phyloP scores from a whole-genome alignment of 2,113 vertebrate species.

The Dolichallabes microphthalmus region DNA sequence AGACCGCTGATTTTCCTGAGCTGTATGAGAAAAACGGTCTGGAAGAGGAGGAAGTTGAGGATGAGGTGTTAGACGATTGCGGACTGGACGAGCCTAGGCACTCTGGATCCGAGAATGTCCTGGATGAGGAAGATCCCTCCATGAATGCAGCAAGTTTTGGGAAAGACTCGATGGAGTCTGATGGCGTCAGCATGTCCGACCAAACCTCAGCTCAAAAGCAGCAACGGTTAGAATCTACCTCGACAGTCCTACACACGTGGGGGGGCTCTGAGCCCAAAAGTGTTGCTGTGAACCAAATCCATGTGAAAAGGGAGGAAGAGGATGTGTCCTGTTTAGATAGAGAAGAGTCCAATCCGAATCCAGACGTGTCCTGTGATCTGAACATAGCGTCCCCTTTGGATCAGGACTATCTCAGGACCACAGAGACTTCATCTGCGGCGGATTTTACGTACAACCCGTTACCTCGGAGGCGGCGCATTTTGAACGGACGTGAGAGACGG shows the following conservation, averaged over 20 bases:
- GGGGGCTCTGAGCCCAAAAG: not conserved
- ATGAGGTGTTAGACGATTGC: not conserved
- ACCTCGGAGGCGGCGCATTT: not conserved
- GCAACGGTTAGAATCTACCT: conserved; percentile 21
- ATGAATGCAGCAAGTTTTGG: not conserved
- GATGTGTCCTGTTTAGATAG: not conserved
- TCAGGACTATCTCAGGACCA: not conserved
- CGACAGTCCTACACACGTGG: conserved; percentile 16
- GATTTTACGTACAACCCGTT: not conserved
- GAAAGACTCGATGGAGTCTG: conserved; percentile 2
- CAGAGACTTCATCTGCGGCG: not conserved
- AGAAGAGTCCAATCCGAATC: not conserved
- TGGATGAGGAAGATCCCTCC: conserved; percentile 13
- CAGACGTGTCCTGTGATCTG: not conserved
- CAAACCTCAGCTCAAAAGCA: conserved; percentile 14
- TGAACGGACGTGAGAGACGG: conserved; percentile 19
- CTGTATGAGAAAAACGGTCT: conserved; percentile 9
- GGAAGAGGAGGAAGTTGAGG: conserved; percentile 7
- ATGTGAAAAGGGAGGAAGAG: conserved; percentile 35
- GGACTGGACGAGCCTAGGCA: conserved; percentile 1
- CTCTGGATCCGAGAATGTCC: conserved; percentile 18
- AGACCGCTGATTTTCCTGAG: not conserved
- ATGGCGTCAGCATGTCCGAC: not conserved
- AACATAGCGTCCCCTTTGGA: not conserved
- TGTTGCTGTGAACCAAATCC: not conserved